Base-by-base conservation (phyloP, 2,888 invertebrate species). In the Strigamia maritima region DNA sequence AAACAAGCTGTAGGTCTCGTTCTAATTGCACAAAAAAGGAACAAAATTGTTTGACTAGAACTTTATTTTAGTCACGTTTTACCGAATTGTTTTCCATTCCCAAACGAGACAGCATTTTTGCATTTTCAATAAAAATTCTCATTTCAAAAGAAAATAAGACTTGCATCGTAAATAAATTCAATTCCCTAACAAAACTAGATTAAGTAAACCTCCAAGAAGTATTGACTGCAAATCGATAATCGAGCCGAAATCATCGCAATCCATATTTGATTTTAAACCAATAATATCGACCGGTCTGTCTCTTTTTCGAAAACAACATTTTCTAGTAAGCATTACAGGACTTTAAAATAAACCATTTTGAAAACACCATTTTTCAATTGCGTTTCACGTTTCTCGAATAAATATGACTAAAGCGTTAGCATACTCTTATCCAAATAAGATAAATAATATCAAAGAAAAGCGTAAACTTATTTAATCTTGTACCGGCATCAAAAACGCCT, bases 361-460 rank as follows among this genome's bases (percentile, higher is more conserved):
- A 19, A 1, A 54, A 54, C 19, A 19, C n/a, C 19, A 54, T 54
- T 54, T 54, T 19, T 8, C 54, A 54, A 54, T 54, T 54, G 54
- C 54, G 7, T n/a, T 54, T 19, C 54, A 54, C 54, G 54, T 54
- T 54, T 22, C 54, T 54, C 54, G n/a, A 54, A 19, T 54, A 54
- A 54, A 54, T 54, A 54, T 54, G 54, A 19, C 54, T 54, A 54
- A 1, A 10, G 54, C 3, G 54, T 54, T 54, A 54, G 54, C 54
- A 54, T 54, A 54, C 54, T 54, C 22, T 54, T 54, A 54, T 19
- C n/a, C 54, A 54, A 54, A 54, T 54, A 54, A 54, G 54, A 54
- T 54, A 54, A 54, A 54, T n/a, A 54, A 54, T 54, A 54, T 70
- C 70, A 70, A 70, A 70, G 28, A 70, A 70, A 70, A 70, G 28